phyloP scores from a whole-genome alignment of 2,797 vertebrate species.

The Salarias fasciatus region DNA sequence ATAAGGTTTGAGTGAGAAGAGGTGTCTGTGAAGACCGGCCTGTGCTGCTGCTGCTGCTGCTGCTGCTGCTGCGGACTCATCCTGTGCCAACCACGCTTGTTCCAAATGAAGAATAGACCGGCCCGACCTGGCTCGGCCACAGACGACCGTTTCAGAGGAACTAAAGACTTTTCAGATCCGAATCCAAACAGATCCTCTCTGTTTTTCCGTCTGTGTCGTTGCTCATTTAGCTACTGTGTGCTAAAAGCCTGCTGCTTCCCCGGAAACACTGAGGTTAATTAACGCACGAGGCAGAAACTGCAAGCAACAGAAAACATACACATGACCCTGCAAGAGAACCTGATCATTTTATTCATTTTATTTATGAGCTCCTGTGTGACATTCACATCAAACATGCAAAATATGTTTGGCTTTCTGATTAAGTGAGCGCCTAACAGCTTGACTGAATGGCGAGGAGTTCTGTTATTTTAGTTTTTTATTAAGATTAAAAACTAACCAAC shows the following conservation, averaged over 20 bases:
- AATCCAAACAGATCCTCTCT: constrained; percentile 38
- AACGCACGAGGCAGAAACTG: not conserved
- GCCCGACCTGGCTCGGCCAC: constrained; percentile 26
- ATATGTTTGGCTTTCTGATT: not conserved
- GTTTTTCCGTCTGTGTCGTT: not conserved
- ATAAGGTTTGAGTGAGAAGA: constrained; percentile 57
- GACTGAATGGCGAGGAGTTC: too few relatives aligned
- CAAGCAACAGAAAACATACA: constrained; percentile 14
- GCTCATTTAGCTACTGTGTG: constrained; percentile 24
- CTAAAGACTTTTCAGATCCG: constrained; percentile 46
- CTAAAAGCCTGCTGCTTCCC: constrained; percentile 14
- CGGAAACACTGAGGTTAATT: constrained; percentile 30
- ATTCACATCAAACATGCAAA: not conserved
- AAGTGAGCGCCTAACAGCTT: too few relatives aligned
- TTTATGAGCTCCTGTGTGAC: not conserved
- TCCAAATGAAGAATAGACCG: constrained; percentile 64
- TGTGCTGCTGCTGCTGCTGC: not conserved
- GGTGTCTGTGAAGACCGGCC: constrained; percentile 43
- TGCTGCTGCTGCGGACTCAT: constrained; percentile 30
- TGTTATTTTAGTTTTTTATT: too few relatives aligned
- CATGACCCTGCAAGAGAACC: not conserved
- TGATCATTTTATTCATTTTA: not conserved
- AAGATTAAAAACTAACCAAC: too few relatives aligned
- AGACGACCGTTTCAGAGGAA: constrained; percentile 56
- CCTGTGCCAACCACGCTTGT: constrained; percentile 51